Evolutionary conservation across 2,888 invertebrate genomes (phyloP), one percentile per base, ranked within the genome.

Genomic region (Catocala nupta): DNA sequence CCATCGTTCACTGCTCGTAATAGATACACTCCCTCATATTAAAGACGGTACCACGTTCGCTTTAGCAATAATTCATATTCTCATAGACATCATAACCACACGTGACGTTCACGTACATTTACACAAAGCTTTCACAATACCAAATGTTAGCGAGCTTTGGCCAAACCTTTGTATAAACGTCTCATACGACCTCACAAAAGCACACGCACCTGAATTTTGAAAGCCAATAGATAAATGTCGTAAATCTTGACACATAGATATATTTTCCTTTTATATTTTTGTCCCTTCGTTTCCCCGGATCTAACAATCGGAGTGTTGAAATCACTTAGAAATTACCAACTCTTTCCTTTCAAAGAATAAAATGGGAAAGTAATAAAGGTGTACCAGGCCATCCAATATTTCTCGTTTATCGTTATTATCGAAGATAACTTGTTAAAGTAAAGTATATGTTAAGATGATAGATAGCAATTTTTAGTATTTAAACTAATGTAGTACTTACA

Each of bases 181-280:
- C 52, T 61, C 44, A 61, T 49, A 52, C 52, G 33, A 42, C 55
- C 36, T 49, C 33, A 60, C 59, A 60, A 61, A 58, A 61, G 48
- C 8, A 11, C 55, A 65, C 63, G 61, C 59, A 52, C 73, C 54
- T 50, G 42, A 65, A 73, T 68, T 73, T 76, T 59, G 56, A 70
- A 68, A 68, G 59, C 63, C 68, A 68, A 76, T 73, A 75, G 77
- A 76, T 75, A 73, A 73, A 70, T 62, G 68, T 54, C 73, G 58
- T 75, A 73, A 73, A 76, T 73, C 70, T 70, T 65, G 59, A 68
- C 65, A 60, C 61, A 68, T 16, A 47, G 50, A 64, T 65, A 76
- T 52, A 58, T 63, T 63, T 69, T 65, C 47, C 50, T 59, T 73
- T 49, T 67, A 59, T 56, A 59, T 56, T 58, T 59, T 44, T 63